Conservation (phyloP, 1,140 invertebrate genomes). For the Anoplolepis gracilipes region DNA sequence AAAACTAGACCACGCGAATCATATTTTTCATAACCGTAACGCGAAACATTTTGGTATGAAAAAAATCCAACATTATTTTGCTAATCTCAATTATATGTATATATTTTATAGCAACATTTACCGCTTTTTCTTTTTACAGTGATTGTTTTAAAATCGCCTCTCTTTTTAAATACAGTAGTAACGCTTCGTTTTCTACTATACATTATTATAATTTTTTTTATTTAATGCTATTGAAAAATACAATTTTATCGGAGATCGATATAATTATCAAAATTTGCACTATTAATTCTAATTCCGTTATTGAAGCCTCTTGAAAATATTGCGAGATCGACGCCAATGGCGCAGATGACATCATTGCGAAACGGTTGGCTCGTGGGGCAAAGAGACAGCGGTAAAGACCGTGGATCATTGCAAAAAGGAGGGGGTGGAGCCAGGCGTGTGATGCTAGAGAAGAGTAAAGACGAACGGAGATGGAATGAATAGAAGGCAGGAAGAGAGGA, state of each 20-base stretch:
- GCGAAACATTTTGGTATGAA: not conserved
- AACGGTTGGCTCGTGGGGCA: slow-evolving; percentile 53
- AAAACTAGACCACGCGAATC: not conserved
- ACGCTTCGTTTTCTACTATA: not conserved
- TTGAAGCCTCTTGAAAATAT: slow-evolving; percentile 34
- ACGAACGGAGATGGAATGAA: slow-evolving; percentile 13
- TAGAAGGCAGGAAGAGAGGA: slow-evolving; percentile 29
- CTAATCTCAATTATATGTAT: not conserved
- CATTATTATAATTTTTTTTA: not conserved
- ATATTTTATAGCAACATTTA: not conserved
- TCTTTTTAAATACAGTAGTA: not conserved
- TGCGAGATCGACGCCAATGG: slow-evolving; percentile 68
- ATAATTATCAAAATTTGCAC: slow-evolving; percentile 6
- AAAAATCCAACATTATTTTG: slow-evolving; percentile 6
- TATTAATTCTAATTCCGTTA: not conserved
- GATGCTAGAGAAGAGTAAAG: slow-evolving; percentile 59
- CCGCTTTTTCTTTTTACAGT: not conserved
- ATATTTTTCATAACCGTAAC: not conserved
- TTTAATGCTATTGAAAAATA: not conserved
- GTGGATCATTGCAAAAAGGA: slow-evolving; percentile 63
- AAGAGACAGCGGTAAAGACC: slow-evolving; percentile 68
- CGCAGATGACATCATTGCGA: slow-evolving; percentile 79
- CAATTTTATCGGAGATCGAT: not conserved
- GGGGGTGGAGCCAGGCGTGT: slow-evolving; percentile 52
- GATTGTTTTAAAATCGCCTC: not conserved